phyloP scores from a whole-genome alignment of 2,113 vertebrate species.

The Oryzias celebensis region DNA sequence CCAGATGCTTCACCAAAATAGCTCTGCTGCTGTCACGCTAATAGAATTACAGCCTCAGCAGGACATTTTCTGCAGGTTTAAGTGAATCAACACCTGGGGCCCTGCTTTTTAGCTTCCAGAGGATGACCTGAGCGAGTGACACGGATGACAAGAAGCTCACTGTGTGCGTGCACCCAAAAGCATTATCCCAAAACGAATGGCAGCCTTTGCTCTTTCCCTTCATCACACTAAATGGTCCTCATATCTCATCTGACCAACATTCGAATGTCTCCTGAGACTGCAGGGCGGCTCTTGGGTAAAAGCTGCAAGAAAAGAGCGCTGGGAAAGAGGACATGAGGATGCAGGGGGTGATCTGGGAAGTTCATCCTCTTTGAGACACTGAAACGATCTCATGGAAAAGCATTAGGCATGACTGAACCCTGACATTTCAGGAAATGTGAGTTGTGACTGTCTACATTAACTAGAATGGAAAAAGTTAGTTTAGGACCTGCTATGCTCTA shows the following conservation, averaged over 20 bases:
- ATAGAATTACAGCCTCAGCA: slow-evolving; percentile 34
- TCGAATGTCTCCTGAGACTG: slow-evolving; percentile 42
- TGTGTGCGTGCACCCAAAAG: slow-evolving; percentile 1
- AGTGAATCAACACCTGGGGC: slow-evolving; percentile 69
- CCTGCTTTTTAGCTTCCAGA: slow-evolving; percentile 60
- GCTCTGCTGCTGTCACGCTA: slow-evolving; percentile 21
- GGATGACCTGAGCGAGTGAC: slow-evolving; percentile 32
- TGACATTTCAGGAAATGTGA: no score
- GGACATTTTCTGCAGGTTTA: slow-evolving; percentile 54
- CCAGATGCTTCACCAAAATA: slow-evolving; percentile 18
- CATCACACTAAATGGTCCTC: slow-evolving; percentile 6
- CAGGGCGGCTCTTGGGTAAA: slow-evolving; percentile 11
- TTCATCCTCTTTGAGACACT: no score
- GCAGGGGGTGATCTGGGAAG: no score
- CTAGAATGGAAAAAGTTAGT: no score
- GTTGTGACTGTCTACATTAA: no score
- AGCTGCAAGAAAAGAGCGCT: slow-evolving; percentile 26
- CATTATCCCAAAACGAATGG: slow-evolving; percentile 32
- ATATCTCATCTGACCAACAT: slow-evolving; percentile 22
- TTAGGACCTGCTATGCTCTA: no score
- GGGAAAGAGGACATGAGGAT: no score
- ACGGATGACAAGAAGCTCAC: neutral
- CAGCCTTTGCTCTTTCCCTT: slow-evolving; percentile 17
- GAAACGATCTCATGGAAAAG: no score
- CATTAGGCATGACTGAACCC: no score